phyloP scores from a whole-genome alignment of 1,140 invertebrate species.

The Megalopta genalis region DNA sequence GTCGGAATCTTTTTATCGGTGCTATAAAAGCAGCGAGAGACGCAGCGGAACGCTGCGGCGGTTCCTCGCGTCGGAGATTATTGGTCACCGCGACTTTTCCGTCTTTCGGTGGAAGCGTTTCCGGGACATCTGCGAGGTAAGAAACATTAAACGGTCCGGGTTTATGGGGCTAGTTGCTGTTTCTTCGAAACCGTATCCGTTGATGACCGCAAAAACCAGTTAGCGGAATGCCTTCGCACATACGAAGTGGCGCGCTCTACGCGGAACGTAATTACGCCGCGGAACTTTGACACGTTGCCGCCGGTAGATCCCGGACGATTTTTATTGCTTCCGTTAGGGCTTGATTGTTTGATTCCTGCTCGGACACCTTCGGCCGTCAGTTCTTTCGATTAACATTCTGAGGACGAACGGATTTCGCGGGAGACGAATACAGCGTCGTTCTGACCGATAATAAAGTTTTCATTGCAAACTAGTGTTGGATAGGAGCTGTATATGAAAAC shows the following conservation, averaged over 20 bases:
- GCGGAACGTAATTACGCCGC: too few species aligned
- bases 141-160: neutral
- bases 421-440: too few species aligned
- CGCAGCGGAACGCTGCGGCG: neutral
- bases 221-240: neutral
- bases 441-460: too few species aligned
- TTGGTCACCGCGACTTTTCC: neutral
- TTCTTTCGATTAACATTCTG: too few species aligned
- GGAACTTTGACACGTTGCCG: too few species aligned
- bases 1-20: slow-evolving; percentile 42
- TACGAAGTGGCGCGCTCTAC: neutral
- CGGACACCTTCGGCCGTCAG: too few species aligned
- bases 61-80: slow-evolving; percentile 11
- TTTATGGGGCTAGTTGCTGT: neutral
- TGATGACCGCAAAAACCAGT: neutral
- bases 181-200: neutral
- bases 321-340: too few species aligned
- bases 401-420: too few species aligned
- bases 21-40: slow-evolving; percentile 14
- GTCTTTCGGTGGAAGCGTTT: neutral
- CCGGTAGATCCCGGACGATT: too few species aligned
- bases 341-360: too few species aligned
- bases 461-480: too few species aligned
- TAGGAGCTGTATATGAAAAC: too few species aligned
- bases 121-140: neutral